phyloP scores from a whole-genome alignment of 2,888 invertebrate species.

The Diachrysia chrysitis region DNA sequence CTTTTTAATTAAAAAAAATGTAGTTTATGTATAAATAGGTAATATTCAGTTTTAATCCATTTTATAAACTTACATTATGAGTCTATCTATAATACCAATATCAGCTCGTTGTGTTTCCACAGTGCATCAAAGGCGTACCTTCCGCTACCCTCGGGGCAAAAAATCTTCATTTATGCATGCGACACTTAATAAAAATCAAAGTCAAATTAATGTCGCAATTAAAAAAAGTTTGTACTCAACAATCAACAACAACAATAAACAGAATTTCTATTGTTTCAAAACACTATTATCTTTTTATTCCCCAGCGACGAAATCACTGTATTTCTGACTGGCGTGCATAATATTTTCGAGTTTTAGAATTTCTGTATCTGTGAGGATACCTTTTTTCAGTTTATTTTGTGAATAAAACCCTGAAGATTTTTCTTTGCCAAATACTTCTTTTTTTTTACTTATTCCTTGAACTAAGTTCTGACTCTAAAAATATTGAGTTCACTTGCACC shows the following conservation, averaged over 20 bases:
- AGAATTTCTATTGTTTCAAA: background rate
- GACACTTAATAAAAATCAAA: background rate
- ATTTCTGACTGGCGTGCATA: background rate
- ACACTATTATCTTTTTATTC: background rate
- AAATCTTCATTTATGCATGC: background rate
- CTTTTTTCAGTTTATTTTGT: background rate
- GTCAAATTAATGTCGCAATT: background rate
- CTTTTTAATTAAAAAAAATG: no score
- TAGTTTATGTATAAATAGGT: no score
- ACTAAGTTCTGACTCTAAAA: background rate
- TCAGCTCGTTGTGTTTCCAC: no score
- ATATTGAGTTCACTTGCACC: background rate
- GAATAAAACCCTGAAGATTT: background rate
- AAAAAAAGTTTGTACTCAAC: background rate
- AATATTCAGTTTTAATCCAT: no score
- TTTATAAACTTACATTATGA: no score
- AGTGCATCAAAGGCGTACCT: no score
- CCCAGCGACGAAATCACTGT: background rate
- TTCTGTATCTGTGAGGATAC: background rate
- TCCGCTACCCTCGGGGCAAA: no score
- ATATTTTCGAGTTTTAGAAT: background rate
- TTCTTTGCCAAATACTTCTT: no score
- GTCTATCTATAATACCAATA: no score
- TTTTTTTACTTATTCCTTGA: background rate
- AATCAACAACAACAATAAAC: background rate